phyloP scores from a whole-genome alignment of 2,113 vertebrate species.

The Ctenodactylus gundi region DNA sequence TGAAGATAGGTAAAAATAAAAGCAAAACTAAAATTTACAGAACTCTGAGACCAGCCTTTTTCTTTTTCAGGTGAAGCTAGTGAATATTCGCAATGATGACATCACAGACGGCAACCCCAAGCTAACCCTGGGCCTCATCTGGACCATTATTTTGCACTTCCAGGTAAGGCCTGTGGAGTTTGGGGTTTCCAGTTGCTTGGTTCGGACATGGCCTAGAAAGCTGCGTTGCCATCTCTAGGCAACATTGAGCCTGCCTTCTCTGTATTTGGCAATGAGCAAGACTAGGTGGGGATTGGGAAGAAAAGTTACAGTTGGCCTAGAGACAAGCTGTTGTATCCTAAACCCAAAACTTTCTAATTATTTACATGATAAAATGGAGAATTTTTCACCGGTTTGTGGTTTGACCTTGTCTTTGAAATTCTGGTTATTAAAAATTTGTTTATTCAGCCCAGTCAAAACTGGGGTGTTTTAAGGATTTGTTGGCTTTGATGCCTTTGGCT shows the following conservation, averaged over 20 bases:
- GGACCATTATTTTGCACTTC: conserved; percentile 99
- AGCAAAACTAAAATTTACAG: background rate
- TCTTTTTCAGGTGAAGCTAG: conserved; percentile 93
- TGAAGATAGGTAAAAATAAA: conserved; percentile 46
- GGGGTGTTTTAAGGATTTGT: background rate
- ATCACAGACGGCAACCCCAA: conserved; percentile 99
- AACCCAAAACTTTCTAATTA: background rate
- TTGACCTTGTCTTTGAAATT: background rate
- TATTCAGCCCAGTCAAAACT: conserved; percentile 46
- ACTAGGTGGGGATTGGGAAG: background rate
- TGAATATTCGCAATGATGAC: conserved; percentile 98
- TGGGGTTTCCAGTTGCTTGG: background rate
- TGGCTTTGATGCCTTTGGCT: background rate
- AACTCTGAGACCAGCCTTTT: background rate
- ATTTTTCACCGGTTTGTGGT: background rate
- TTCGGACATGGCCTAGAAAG: background rate
- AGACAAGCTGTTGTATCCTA: background rate
- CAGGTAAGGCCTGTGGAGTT: conserved; percentile 86
- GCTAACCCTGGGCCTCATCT: conserved; percentile 96
- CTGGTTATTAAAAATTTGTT: conserved; percentile 51
- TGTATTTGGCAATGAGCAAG: background rate
- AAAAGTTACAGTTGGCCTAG: background rate
- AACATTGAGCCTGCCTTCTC: background rate
- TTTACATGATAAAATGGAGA: conserved; percentile 30
- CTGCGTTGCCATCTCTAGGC: background rate